These are phyloP conservation scores for Urocolius indicus DNA, from an alignment of 2,113 vertebrate genomes.

Conservation along the genomic window DNA sequence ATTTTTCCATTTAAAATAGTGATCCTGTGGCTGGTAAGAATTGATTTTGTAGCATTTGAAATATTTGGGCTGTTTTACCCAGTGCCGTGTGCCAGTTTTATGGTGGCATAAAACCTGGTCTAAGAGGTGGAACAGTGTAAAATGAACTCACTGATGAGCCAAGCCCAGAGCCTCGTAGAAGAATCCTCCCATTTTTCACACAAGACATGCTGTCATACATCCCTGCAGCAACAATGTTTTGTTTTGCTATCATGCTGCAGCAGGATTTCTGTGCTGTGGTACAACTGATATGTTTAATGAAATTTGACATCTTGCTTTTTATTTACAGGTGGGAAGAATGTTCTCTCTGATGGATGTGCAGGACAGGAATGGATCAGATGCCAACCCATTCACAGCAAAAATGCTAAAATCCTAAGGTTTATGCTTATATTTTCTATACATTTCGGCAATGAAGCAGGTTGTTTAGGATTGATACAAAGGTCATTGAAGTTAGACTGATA, in stretches of 20 bases:
- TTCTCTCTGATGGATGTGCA: not conserved
- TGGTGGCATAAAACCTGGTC: not conserved
- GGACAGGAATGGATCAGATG: not conserved
- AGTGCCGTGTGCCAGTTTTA: not conserved
- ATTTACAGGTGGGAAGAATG: not conserved
- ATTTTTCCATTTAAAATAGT: constrained; percentile 1
- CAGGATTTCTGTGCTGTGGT: not conserved
- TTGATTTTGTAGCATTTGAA: not conserved
- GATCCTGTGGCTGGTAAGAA: not conserved
- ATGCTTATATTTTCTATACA: not conserved
- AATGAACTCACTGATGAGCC: not conserved
- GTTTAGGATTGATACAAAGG: not conserved
- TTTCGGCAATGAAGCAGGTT: not conserved
- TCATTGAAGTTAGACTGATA: not conserved
- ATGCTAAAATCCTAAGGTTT: not conserved
- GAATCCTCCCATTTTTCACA: not conserved
- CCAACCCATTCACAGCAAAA: not conserved
- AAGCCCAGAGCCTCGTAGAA: not conserved
- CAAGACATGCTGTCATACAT: not conserved
- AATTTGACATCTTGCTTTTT: not conserved
- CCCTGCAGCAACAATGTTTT: not conserved
- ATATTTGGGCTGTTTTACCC: not conserved
- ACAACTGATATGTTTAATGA: not conserved
- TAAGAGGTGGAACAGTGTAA: not conserved
- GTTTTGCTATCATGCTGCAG: not conserved